Percentiles rank a stretch among this genome's conserved stretches.
phyloP scores from a whole-genome alignment of 2,113 vertebrate species.

The Gymnogyps californianus region DNA sequence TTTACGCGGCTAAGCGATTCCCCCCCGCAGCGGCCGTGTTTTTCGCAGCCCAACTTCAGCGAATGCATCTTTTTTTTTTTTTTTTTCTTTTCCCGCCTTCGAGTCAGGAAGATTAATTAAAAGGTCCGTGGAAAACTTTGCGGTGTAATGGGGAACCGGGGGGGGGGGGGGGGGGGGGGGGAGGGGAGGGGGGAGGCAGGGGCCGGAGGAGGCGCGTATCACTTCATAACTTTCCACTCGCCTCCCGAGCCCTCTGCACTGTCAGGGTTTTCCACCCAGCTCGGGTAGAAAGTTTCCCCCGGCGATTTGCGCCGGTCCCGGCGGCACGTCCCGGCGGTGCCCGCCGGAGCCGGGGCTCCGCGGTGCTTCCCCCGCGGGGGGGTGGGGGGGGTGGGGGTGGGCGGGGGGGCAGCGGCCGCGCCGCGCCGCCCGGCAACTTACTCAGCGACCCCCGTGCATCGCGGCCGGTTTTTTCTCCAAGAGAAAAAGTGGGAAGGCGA shows the following conservation, averaged over 20 bases:
- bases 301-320: not conserved
- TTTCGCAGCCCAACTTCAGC: not conserved
- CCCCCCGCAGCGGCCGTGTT: not conserved
- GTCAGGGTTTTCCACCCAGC: not conserved
- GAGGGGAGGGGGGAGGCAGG: too few species aligned
- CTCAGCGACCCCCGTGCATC: not conserved
- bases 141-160: not conserved
- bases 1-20: not conserved
- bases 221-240: not conserved
- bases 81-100: not conserved
- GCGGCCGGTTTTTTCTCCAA: not conserved
- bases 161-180: not conserved
- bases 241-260: not conserved
- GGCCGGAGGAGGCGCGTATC: not conserved
- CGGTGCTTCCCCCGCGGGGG: not conserved
- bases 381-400: not conserved
- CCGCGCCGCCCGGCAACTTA: not conserved
- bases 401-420: not conserved
- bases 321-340: not conserved
- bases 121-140: constrained; percentile 20
- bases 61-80: not conserved
- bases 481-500: not conserved
- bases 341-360: not conserved
- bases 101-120: not conserved
- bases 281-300: not conserved